Evolutionary conservation across 1,140 invertebrate genomes (phyloP).

Genomic region (Diploscapter pachys): DNA sequence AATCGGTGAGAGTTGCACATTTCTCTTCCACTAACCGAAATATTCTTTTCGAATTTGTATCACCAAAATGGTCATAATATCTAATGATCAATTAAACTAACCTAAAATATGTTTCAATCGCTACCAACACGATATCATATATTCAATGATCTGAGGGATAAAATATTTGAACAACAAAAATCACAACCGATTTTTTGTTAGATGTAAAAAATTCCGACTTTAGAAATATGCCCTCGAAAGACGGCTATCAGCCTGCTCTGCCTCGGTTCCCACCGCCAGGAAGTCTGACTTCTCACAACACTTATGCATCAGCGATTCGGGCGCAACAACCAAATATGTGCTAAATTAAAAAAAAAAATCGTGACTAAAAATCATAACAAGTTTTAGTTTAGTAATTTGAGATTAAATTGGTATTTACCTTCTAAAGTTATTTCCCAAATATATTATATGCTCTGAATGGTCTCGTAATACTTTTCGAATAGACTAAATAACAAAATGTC

Average conservation of each 20-base stretch:
- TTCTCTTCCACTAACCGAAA: conserved; percentile 19
- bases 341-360: background rate
- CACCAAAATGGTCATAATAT: background rate
- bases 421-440: background rate
- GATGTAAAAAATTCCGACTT: background rate
- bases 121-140: background rate
- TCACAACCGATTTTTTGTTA: background rate
- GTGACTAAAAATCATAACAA: background rate
- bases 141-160: background rate
- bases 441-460: background rate
- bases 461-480: too few species aligned
- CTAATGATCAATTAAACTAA: background rate
- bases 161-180: background rate
- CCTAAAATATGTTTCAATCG: too few species aligned
- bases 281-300: conserved; percentile 23
- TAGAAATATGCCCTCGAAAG: conserved; percentile 13
- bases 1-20: conserved; percentile 4
- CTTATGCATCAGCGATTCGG: conserved; percentile 25
- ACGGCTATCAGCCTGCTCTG: conserved; percentile 36
- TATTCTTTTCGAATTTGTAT: conserved; percentile 3
- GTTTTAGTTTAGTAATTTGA: background rate
- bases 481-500: too few species aligned
- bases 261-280: conserved; percentile 30
- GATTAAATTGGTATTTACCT: background rate
- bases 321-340: background rate